Conservation (phyloP, 2,797 vertebrate species). For the Serranus cabrilla region DNA sequence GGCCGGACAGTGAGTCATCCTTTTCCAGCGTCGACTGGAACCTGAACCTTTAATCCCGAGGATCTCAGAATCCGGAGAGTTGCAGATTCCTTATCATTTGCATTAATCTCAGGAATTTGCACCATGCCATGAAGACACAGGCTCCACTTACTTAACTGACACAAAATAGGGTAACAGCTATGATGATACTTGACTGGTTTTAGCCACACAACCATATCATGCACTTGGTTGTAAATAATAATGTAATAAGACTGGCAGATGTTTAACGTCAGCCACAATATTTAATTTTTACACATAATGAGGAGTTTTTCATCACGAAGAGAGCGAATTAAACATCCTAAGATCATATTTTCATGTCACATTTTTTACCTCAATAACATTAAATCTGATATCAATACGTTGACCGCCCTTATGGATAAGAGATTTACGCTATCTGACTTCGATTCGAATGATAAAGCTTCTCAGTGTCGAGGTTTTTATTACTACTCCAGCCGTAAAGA, state of each 20-base stretch:
- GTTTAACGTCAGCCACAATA: slow-evolving; percentile 21
- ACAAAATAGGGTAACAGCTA: slow-evolving; percentile 77
- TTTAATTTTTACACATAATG: slow-evolving; percentile 20
- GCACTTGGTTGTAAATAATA: slow-evolving; percentile 79
- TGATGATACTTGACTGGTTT: slow-evolving; percentile 71
- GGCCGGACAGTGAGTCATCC: slow-evolving; percentile 75
- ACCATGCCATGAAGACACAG: slow-evolving; percentile 79
- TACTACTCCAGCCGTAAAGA: slow-evolving; percentile 53
- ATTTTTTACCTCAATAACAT: neutral
- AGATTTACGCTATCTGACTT: slow-evolving; percentile 27
- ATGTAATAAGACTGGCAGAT: slow-evolving; percentile 76
- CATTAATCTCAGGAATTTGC: slow-evolving; percentile 85
- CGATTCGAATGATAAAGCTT: slow-evolving; percentile 52
- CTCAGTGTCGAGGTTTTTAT: slow-evolving; percentile 62
- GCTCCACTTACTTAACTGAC: slow-evolving; percentile 80
- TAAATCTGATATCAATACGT: neutral
- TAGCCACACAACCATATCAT: slow-evolving; percentile 75
- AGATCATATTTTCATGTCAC: neutral
- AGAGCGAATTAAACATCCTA: neutral
- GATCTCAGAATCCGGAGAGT: slow-evolving; percentile 83
- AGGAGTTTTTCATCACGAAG: neutral
- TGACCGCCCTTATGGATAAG: neutral
- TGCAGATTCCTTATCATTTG: slow-evolving; percentile 88
- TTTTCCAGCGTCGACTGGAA: slow-evolving; percentile 81
- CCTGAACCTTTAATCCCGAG: slow-evolving; percentile 86